These are phyloP conservation scores for Venusia cambrica DNA, from an alignment of 2,888 invertebrate species.

Conservation along the genomic window DNA sequence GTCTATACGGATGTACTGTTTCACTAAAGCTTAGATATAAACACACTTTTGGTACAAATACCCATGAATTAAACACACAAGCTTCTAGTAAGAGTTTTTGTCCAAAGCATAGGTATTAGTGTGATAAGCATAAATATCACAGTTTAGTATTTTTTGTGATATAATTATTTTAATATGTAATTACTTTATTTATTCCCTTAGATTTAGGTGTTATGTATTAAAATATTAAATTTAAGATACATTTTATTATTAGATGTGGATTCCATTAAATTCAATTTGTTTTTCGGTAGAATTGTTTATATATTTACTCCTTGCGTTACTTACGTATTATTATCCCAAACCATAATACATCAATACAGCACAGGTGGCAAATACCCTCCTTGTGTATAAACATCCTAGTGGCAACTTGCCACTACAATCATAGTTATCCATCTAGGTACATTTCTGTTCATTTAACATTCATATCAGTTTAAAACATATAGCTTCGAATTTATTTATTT, in stretches of 20 bases:
- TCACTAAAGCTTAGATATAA: slow-evolving; percentile 36
- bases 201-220: slow-evolving; percentile 54
- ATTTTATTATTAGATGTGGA: slow-evolving; percentile 53
- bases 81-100: slow-evolving; percentile 33
- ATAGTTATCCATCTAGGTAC: too few species aligned
- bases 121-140: slow-evolving; percentile 30
- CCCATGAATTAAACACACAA: slow-evolving; percentile 26
- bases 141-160: slow-evolving; percentile 45
- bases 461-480: too few species aligned
- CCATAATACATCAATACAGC: too few species aligned
- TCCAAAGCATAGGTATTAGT: slow-evolving; percentile 28
- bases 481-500: too few species aligned
- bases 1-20: slow-evolving; percentile 28
- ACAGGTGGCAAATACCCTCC: too few species aligned
- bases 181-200: slow-evolving; percentile 53
- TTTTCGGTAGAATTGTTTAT: slow-evolving; percentile 40
- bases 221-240: slow-evolving; percentile 42
- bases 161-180: slow-evolving; percentile 41
- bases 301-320: slow-evolving; percentile 14
- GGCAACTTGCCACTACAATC: too few species aligned
- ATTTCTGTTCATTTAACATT: too few species aligned
- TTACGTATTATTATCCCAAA: too few species aligned
- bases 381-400: too few species aligned
- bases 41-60: slow-evolving; percentile 39
- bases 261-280: slow-evolving; percentile 63